Percentiles rank a stretch among this genome's conserved stretches.
phyloP scores from a whole-genome alignment of 1,140 invertebrate genomes.

The Leptinotarsa defecta region DNA sequence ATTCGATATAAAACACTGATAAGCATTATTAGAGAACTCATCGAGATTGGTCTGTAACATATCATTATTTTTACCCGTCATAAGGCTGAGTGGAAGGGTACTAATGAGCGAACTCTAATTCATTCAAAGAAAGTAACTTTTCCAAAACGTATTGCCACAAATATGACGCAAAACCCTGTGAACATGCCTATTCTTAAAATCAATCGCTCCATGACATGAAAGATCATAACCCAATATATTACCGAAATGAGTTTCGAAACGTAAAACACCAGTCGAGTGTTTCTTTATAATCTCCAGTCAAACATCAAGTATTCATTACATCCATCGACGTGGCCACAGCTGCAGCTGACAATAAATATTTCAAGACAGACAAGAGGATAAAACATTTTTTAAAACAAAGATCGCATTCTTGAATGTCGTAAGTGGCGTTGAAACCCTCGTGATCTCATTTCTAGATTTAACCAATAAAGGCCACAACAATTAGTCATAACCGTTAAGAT shows the following conservation, averaged over 20 bases:
- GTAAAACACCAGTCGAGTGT: conserved; percentile 7
- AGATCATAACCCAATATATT: too few relatives aligned
- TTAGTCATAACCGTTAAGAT: conserved; percentile 21
- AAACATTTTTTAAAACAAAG: conserved; percentile 38
- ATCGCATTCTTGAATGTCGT: conserved; percentile 26
- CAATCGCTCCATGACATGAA: too few relatives aligned
- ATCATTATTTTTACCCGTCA: too few relatives aligned
- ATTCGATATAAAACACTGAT: too few relatives aligned
- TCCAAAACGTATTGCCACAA: too few relatives aligned
- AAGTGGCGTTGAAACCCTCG: conserved; percentile 8
- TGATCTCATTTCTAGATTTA: conserved; percentile 20
- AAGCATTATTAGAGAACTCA: too few relatives aligned
- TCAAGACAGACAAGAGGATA: conserved; percentile 39
- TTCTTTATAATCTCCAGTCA: conserved; percentile 12
- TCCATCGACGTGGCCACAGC: conserved; percentile 19
- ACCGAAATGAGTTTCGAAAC: neutral
- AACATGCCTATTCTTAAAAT: too few relatives aligned
- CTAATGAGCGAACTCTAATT: too few relatives aligned
- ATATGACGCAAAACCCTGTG: too few relatives aligned
- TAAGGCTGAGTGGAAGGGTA: too few relatives aligned
- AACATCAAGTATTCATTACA: conserved; percentile 17
- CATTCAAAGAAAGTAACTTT: too few relatives aligned
- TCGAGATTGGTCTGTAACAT: too few relatives aligned
- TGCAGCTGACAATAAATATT: conserved; percentile 41
- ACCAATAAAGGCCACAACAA: conserved; percentile 12